These are phyloP conservation scores for Rhea pennata DNA, from an alignment of 2,113 vertebrate species.

Conservation along the genomic window DNA sequence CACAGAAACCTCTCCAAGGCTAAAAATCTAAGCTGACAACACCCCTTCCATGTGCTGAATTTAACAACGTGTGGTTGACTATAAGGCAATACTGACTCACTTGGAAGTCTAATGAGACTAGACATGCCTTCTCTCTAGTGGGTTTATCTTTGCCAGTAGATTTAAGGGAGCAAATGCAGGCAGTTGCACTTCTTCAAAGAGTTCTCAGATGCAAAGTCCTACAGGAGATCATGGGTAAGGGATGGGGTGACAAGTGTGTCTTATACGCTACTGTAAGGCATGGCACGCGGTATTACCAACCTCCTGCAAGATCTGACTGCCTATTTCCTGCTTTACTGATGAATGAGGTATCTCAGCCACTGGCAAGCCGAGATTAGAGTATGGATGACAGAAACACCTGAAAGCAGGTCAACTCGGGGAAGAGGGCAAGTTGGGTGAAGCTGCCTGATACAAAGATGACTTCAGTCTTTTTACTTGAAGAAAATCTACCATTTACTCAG, in stretches of 20 bases:
- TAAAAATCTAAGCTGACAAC: background rate
- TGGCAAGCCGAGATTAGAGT: background rate
- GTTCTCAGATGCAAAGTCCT: background rate
- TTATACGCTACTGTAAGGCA: background rate
- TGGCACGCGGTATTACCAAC: background rate
- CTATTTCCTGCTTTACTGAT: background rate
- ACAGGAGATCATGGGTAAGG: background rate
- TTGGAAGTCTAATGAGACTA: background rate
- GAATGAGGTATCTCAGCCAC: background rate
- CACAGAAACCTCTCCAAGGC: background rate
- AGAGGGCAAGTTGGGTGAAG: background rate
- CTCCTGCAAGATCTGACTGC: background rate
- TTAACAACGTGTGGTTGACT: background rate
- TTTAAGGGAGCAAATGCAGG: background rate
- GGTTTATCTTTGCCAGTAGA: background rate
- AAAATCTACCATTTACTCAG: background rate
- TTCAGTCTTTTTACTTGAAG: background rate
- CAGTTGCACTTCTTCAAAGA: background rate
- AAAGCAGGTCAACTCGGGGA: background rate
- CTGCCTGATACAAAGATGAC: background rate
- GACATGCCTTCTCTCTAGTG: background rate
- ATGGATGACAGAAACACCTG: background rate
- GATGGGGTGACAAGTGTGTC: background rate
- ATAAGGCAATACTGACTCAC: background rate
- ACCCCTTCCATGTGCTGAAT: background rate